These are phyloP conservation scores for Eurytoma californica DNA, from an alignment of 2,888 invertebrate genomes.

Conservation along the genomic window DNA sequence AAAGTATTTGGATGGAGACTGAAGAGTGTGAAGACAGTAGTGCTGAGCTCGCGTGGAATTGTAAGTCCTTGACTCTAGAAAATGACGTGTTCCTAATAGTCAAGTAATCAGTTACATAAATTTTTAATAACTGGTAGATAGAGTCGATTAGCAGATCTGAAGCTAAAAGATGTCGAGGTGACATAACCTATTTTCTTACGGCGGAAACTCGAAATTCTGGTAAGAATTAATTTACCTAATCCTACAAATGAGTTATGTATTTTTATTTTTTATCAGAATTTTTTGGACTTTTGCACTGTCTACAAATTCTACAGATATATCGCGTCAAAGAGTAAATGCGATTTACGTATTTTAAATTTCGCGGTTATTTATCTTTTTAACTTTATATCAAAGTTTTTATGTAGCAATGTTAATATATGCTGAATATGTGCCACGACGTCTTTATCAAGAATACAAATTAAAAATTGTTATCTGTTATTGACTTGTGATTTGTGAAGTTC, in stretches of 20 bases:
- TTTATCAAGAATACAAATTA: slow-evolving; percentile 15
- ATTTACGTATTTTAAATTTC: slow-evolving; percentile 19
- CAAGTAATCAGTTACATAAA: neutral
- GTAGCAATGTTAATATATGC: neutral
- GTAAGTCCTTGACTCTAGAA: slow-evolving; percentile 17
- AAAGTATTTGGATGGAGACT: neutral
- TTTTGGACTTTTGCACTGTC: neutral
- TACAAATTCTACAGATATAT: no score
- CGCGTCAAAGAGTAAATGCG: no score
- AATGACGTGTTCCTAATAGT: neutral
- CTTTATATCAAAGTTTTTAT: neutral
- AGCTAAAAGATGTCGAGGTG: slow-evolving; percentile 8
- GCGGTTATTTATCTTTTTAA: slow-evolving; percentile 7
- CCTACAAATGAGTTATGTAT: neutral
- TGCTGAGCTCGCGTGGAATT: neutral
- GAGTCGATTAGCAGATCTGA: slow-evolving; percentile 7
- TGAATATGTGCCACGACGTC: slow-evolving; percentile 14
- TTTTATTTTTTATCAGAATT: neutral
- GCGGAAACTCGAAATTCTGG: neutral
- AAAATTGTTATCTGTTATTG: neutral
- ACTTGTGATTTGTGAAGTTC: slow-evolving; percentile 6
- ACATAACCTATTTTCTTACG: slow-evolving; percentile 32
- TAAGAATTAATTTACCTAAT: neutral
- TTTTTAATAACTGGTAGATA: slow-evolving; percentile 26
- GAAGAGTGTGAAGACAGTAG: neutral